These are phyloP conservation scores for Pangasius mekongensis DNA, from an alignment of 2,797 vertebrate genomes.

Conservation along the genomic window DNA sequence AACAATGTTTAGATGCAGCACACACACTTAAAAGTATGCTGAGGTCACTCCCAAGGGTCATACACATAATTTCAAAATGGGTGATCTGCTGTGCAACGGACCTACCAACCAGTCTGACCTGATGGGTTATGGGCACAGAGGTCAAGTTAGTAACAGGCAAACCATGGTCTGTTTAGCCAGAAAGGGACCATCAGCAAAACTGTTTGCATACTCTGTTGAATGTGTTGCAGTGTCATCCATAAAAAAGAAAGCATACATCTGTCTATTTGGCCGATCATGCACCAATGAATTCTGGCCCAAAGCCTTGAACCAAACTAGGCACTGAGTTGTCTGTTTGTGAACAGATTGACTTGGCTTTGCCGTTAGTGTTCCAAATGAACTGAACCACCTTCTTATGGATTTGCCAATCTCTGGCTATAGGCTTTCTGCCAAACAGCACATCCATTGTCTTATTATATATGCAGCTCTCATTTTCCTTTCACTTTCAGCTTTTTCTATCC, in stretches of 20 bases:
- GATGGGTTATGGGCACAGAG: neutral
- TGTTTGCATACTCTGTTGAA: neutral
- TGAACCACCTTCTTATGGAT: neutral
- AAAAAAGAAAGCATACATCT: slow-evolving; percentile 1
- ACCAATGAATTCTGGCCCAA: neutral
- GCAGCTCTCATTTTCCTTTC: slow-evolving; percentile 4
- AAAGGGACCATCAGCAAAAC: neutral
- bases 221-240: neutral
- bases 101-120: no score
- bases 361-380: slow-evolving; percentile 11
- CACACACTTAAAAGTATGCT: neutral
- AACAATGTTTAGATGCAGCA: neutral
- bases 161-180: neutral
- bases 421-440: neutral
- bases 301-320: neutral
- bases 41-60: neutral
- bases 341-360: slow-evolving; percentile 6
- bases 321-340: neutral
- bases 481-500: neutral
- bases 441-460: neutral
- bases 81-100: neutral
- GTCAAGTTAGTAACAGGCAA: neutral
- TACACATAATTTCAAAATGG: neutral
- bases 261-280: neutral
- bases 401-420: neutral